A percentile compares a stretch with the other conserved stretches of the same genome.
phyloP scores from a whole-genome alignment of 2,113 vertebrate species.

The Takifugu flavidus region DNA sequence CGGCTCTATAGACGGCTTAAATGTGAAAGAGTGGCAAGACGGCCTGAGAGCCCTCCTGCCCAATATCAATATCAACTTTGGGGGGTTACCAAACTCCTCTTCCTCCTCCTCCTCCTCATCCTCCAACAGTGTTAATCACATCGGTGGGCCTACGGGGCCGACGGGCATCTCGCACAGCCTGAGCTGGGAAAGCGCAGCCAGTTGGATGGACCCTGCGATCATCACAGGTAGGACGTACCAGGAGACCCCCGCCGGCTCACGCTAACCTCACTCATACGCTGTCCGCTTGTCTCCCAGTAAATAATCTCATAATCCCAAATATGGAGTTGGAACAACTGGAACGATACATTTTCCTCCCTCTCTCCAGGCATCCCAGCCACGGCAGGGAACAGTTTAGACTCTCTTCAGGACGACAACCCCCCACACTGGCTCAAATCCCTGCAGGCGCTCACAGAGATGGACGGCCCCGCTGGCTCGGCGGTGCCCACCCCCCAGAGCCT shows the following conservation, averaged over 20 bases:
- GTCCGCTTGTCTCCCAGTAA: too few relatives aligned
- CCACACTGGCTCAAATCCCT: constrained; percentile 99
- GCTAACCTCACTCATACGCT: too few relatives aligned
- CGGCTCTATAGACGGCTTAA: constrained; percentile 97
- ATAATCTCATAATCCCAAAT: too few relatives aligned
- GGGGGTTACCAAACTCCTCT: constrained; percentile 93
- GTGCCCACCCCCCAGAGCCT: constrained; percentile 81
- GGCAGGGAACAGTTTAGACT: constrained; percentile 93
- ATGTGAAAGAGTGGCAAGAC: constrained; percentile 99
- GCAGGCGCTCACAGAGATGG: constrained; percentile 98
- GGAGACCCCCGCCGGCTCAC: neutral
- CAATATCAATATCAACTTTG: constrained; percentile 99
- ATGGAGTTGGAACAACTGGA: too few relatives aligned
- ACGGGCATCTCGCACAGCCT: constrained; percentile 89
- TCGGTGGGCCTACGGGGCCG: constrained; percentile 85
- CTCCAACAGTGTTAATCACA: constrained; percentile 97
- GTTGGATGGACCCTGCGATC: constrained; percentile 99
- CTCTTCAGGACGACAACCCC: constrained; percentile 98
- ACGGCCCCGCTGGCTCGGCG: constrained; percentile 82
- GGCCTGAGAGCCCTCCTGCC: constrained; percentile 98
- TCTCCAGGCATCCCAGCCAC: constrained; percentile 89
- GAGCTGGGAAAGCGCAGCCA: constrained; percentile 95
- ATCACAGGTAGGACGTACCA: constrained; percentile 86
- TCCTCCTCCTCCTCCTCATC: constrained; percentile 84
- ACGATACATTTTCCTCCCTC: neutral